Conservation (phyloP, 1,140 invertebrate species). For the Heliconius nattereri region DNA sequence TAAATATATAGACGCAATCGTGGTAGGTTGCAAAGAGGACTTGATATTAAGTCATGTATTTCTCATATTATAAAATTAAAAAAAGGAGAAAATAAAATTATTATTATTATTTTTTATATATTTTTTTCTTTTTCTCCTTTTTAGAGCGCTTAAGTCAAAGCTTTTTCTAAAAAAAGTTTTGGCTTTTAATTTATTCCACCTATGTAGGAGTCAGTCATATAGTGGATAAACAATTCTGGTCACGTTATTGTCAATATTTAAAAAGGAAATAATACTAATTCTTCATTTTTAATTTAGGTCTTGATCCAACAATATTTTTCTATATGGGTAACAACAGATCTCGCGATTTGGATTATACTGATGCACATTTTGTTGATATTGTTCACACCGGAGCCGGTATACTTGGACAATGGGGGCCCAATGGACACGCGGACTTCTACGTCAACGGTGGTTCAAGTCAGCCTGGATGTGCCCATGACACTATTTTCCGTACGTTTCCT, state of each 20-base stretch:
- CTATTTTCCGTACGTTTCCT: slow-evolving; percentile 86
- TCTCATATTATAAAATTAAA: too few relatives aligned
- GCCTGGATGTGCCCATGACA: slow-evolving; percentile 90
- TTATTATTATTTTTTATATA: too few relatives aligned
- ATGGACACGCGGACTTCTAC: slow-evolving; percentile 94
- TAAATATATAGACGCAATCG: neutral
- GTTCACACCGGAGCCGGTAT: slow-evolving; percentile 94
- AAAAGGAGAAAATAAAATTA: too few relatives aligned
- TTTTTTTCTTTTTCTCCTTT: too few relatives aligned
- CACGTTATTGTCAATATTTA: too few relatives aligned
- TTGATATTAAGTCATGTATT: too few relatives aligned
- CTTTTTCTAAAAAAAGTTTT: too few relatives aligned
- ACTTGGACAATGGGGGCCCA: slow-evolving; percentile 91
- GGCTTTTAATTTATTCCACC: too few relatives aligned
- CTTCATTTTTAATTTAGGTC: slow-evolving; percentile 72
- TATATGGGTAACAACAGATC: slow-evolving; percentile 90
- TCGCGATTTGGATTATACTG: slow-evolving; percentile 90
- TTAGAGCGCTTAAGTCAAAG: too few relatives aligned
- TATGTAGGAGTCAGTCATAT: too few relatives aligned
- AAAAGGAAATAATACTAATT: neutral
- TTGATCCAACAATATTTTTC: slow-evolving; percentile 92
- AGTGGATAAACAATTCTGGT: too few relatives aligned
- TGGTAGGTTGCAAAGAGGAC: too few relatives aligned
- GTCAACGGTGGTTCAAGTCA: slow-evolving; percentile 94
- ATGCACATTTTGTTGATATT: slow-evolving; percentile 93